Evolutionary conservation across 2,113 vertebrate genomes (phyloP).

Genomic region (Antennarius striatus): DNA sequence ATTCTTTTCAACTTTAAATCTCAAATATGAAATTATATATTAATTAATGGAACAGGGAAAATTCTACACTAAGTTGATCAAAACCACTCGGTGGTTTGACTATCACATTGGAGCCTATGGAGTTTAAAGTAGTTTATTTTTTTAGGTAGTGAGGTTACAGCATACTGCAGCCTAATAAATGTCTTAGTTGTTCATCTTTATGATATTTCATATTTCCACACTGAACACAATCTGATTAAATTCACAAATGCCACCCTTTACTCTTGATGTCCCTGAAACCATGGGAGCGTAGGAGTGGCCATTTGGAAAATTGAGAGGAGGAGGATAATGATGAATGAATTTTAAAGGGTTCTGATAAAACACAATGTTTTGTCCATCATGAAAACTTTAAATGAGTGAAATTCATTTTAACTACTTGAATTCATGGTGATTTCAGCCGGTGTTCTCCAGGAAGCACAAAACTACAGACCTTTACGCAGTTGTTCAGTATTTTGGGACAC

Average conservation of each 20-base stretch:
- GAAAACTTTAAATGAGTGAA: not conserved
- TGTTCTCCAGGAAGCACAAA: not conserved
- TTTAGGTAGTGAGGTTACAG: conserved; percentile 1
- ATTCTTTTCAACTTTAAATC: too few species aligned
- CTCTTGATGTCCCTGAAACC: not conserved
- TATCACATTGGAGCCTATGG: not conserved
- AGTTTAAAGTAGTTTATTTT: too few species aligned
- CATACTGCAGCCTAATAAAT: conserved; percentile 3
- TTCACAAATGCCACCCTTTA: not conserved
- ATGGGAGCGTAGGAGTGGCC: not conserved
- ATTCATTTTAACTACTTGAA: not conserved
- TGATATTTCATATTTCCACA: not conserved
- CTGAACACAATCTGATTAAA: not conserved
- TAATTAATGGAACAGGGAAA: too few species aligned
- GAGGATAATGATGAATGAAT: conserved; percentile 2
- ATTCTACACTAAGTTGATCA: not conserved
- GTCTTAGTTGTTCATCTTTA: not conserved
- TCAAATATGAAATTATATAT: too few species aligned
- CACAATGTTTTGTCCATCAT: not conserved
- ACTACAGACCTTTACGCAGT: conserved; percentile 1
- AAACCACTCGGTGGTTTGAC: not conserved
- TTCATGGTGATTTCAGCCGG: conserved; percentile 11
- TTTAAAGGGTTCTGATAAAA: conserved; percentile 1
- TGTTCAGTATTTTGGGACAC: conserved; percentile 3
- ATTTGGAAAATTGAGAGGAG: too few species aligned